phyloP scores from a whole-genome alignment of 2,797 vertebrate species.

The Geotria australis region DNA sequence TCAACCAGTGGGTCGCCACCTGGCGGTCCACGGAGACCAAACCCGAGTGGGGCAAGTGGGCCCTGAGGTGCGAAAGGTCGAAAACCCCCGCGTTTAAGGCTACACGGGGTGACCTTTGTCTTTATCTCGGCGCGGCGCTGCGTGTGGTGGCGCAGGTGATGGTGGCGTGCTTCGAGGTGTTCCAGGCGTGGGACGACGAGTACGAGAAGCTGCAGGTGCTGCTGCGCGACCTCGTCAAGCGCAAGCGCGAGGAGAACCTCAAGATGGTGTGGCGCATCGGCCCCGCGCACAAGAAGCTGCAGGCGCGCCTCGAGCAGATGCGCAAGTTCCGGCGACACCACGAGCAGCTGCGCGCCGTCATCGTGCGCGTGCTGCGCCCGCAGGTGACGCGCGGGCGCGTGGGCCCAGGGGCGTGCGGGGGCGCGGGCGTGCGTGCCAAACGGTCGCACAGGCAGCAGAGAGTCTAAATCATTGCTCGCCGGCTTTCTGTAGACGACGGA shows the following conservation, averaged over 20 bases:
- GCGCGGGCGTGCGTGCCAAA: no score
- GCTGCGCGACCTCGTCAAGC: slow-evolving; percentile 77
- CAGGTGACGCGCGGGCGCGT: slow-evolving; percentile 15
- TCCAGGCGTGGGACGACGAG: slow-evolving; percentile 97
- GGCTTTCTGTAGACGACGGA: no score
- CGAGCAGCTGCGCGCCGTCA: slow-evolving; percentile 77
- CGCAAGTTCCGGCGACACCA: slow-evolving; percentile 88
- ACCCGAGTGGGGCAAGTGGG: no score
- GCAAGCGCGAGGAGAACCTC: slow-evolving; percentile 82
- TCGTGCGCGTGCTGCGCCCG: slow-evolving; percentile 69
- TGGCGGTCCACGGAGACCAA: no score
- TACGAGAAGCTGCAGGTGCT: slow-evolving; percentile 93
- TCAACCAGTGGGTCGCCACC: no score
- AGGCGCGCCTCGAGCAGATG: slow-evolving; percentile 84
- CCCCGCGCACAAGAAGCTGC: slow-evolving; percentile 75
- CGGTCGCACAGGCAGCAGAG: no score
- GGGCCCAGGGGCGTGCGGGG: no score
- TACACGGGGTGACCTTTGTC: no score
- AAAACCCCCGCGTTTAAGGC: no score
- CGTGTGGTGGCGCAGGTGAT: slow-evolving; percentile 32
- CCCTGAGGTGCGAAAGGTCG: no score
- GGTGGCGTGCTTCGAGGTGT: slow-evolving; percentile 97
- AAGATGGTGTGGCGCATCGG: slow-evolving; percentile 99
- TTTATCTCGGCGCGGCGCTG: no score
- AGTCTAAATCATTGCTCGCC: no score